These are phyloP conservation scores for Myotis daubentonii DNA, from an alignment of 2,797 vertebrate species.

Conservation along the genomic window DNA sequence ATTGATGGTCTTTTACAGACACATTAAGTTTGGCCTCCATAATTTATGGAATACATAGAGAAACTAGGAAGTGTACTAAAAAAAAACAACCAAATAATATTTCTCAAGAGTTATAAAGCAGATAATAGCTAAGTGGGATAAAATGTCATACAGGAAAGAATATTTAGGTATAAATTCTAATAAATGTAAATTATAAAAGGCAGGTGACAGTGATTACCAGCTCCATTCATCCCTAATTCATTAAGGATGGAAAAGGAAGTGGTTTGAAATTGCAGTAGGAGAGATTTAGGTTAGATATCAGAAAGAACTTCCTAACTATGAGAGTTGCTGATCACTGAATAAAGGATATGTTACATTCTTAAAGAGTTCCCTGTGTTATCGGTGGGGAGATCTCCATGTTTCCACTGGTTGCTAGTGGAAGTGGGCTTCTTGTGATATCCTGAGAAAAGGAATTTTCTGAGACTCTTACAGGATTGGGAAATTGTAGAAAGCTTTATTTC, in stretches of 20 bases:
- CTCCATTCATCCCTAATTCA: slow-evolving; percentile 42
- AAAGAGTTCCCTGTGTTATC: slow-evolving; percentile 10
- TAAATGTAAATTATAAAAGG: slow-evolving; percentile 35
- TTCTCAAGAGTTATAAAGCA: slow-evolving; percentile 45
- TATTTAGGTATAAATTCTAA: slow-evolving; percentile 15
- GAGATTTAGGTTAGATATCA: slow-evolving; percentile 74
- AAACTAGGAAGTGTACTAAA: neutral
- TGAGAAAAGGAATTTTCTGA: neutral
- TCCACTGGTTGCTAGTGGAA: neutral
- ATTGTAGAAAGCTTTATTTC: neutral
- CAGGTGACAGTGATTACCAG: slow-evolving; percentile 53
- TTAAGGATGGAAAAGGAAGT: slow-evolving; percentile 63
- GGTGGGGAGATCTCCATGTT: neutral
- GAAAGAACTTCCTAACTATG: slow-evolving; percentile 54
- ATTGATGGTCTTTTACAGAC: slow-evolving; percentile 4
- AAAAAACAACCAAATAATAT: neutral
- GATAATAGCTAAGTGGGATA: slow-evolving; percentile 14
- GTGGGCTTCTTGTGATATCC: neutral
- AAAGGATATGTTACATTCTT: slow-evolving; percentile 4
- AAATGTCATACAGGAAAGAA: neutral
- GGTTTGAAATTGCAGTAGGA: slow-evolving; percentile 64
- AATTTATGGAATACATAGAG: neutral
- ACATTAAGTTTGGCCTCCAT: slow-evolving; percentile 33
- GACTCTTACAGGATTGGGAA: neutral
- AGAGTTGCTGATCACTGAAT: neutral